A percentile compares a stretch with the other conserved stretches of the same genome.
phyloP scores from a whole-genome alignment of 2,888 invertebrate species.

The Tromatobia lineatoria region DNA sequence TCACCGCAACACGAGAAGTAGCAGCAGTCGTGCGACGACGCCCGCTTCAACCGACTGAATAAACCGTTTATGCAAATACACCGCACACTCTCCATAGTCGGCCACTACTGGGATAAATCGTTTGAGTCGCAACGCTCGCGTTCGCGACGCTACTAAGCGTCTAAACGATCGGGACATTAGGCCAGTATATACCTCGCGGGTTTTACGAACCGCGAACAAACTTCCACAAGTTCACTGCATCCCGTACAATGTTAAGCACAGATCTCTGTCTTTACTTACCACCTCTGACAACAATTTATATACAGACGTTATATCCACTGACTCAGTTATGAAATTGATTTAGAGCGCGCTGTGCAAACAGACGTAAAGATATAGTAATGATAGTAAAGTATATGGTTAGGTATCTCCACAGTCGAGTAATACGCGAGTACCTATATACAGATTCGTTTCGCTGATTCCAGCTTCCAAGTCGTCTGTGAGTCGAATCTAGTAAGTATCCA shows the following conservation, averaged over 20 bases:
- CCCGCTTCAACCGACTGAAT: constrained; percentile 67
- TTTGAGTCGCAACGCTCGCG: constrained; percentile 54
- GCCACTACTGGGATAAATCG: constrained; percentile 69
- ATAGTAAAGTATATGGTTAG: constrained; percentile 44
- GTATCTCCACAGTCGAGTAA: constrained; percentile 2
- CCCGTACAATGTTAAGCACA: constrained; percentile 38
- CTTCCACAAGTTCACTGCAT: constrained; percentile 27
- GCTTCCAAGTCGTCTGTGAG: constrained; percentile 33
- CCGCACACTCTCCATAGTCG: constrained; percentile 32
- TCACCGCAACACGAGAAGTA: constrained; percentile 27
- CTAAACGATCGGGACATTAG: constrained; percentile 69
- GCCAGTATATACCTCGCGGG: constrained; percentile 47
- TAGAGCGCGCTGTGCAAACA: constrained; percentile 43
- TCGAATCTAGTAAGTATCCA: background rate
- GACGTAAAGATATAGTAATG: constrained; percentile 52
- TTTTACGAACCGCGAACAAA: constrained; percentile 71
- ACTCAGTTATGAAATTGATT: constrained; percentile 73
- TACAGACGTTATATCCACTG: constrained; percentile 62
- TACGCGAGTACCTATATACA: constrained; percentile 16
- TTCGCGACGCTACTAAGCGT: constrained; percentile 41
- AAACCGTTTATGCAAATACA: constrained; percentile 77
- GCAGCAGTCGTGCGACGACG: constrained; percentile 39
- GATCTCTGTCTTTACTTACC: constrained; percentile 42
- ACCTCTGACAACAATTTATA: constrained; percentile 51
- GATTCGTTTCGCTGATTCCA: constrained; percentile 52